A percentile compares a stretch with the other conserved stretches of the same genome.
These are phyloP conservation scores for Sinopyrophorus schimmeli DNA, from an alignment of 2,888 invertebrate genomes.

Conservation along the genomic window DNA sequence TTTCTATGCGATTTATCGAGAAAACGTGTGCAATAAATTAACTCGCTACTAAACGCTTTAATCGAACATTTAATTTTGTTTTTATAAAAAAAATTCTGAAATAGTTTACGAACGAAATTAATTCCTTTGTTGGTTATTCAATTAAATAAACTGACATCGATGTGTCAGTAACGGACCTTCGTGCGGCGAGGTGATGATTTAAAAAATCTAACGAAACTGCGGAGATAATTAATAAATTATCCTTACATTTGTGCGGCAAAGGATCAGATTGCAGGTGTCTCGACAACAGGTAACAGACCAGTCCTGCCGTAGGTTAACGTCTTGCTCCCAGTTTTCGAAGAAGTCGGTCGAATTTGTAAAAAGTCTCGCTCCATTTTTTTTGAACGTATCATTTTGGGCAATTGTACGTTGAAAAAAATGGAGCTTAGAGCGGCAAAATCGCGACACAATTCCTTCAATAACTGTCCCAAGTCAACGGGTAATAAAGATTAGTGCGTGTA, in stretches of 20 bases:
- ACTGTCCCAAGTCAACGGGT: background rate
- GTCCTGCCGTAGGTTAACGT: slow-evolving; percentile 11
- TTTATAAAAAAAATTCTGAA: too few relatives aligned
- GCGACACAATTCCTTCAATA: slow-evolving; percentile 1
- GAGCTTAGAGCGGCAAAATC: slow-evolving; percentile 20
- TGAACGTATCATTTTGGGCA: slow-evolving; percentile 14
- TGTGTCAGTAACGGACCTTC: too few relatives aligned
- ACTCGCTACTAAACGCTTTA: too few relatives aligned
- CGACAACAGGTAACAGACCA: slow-evolving; percentile 22
- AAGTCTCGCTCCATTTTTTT: slow-evolving; percentile 11
- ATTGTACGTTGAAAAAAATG: slow-evolving; percentile 18
- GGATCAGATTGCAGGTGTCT: slow-evolving; percentile 18
- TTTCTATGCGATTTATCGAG: too few relatives aligned
- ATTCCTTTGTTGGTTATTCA: too few relatives aligned
- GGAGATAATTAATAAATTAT: too few relatives aligned
- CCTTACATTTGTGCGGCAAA: background rate
- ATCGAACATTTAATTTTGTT: too few relatives aligned
- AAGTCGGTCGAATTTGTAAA: background rate
- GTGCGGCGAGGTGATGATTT: too few relatives aligned
- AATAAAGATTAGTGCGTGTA: slow-evolving; percentile 21
- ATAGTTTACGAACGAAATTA: too few relatives aligned
- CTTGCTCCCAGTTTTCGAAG: slow-evolving; percentile 4
- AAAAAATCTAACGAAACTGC: too few relatives aligned
- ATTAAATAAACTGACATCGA: too few relatives aligned
- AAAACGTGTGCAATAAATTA: too few relatives aligned